A percentile compares a stretch with the other conserved stretches of the same genome.
Evolutionary conservation across 2,113 vertebrate species (phyloP).

Genomic region (Phalacrocorax aristotelis): DNA sequence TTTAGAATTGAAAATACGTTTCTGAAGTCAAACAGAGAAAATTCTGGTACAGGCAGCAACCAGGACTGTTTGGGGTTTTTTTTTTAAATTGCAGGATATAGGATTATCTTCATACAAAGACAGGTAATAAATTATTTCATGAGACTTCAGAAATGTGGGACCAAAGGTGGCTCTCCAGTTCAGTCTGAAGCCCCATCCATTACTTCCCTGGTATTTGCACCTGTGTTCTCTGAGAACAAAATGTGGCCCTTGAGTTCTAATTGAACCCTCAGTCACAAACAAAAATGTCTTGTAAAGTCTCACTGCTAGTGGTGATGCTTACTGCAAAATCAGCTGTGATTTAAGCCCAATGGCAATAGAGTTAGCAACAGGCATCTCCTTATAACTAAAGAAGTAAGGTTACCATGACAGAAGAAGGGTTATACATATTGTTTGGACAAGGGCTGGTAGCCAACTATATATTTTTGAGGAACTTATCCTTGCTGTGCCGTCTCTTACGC

Average conservation of each 20-base stretch:
- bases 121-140: not conserved
- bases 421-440: not conserved
- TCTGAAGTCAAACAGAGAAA: not conserved
- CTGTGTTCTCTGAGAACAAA: not conserved
- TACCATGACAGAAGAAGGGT: not conserved
- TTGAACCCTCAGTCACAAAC: not conserved
- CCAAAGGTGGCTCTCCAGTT: not conserved
- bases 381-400: not conserved
- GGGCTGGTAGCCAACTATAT: not conserved
- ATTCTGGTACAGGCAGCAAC: not conserved
- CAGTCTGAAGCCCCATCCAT: not conserved
- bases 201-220: not conserved
- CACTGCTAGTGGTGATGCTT: not conserved
- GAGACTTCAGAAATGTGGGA: not conserved
- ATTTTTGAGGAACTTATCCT: not conserved
- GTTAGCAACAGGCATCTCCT: not conserved
- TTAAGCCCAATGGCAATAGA: not conserved
- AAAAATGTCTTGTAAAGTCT: not conserved
- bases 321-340: not conserved
- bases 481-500: not conserved
- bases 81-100: not conserved
- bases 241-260: not conserved
- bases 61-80: not conserved
- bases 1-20: not conserved
- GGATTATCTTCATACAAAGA: not conserved